phyloP scores from a whole-genome alignment of 2,888 invertebrate genomes.

The Drosophila meridionalis region DNA sequence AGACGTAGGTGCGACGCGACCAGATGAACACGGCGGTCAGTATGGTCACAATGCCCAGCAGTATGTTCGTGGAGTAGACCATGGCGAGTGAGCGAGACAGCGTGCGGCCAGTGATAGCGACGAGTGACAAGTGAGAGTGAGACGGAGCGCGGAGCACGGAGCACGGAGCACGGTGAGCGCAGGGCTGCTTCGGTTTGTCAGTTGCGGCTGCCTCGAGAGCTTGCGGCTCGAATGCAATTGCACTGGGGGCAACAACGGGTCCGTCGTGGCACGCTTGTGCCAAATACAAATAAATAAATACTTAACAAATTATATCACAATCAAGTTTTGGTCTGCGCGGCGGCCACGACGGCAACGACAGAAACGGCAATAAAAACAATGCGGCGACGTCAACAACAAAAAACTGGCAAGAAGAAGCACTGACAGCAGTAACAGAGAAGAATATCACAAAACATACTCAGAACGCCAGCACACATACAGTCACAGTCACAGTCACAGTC shows the following conservation, averaged over 20 bases:
- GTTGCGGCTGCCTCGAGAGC: not conserved
- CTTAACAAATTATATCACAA: conserved; percentile 79
- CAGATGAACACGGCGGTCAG: conserved; percentile 76
- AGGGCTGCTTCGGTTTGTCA: not conserved
- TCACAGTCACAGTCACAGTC: not conserved
- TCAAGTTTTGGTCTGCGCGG: conserved; percentile 55
- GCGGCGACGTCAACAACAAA: conserved; percentile 56
- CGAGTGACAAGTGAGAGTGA: not conserved
- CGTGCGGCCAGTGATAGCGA: conserved; percentile 23
- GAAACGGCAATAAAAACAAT: conserved; percentile 40
- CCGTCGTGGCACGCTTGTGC: conserved; percentile 60
- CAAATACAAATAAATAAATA: conserved; percentile 70
- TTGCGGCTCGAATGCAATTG: not conserved
- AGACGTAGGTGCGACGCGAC: conserved; percentile 85
- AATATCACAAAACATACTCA: conserved; percentile 24
- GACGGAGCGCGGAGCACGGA: not conserved
- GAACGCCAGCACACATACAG: conserved; percentile 11
- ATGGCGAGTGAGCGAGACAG: conserved; percentile 57
- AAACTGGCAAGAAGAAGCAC: conserved; percentile 48
- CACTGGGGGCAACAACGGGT: conserved; percentile 10
- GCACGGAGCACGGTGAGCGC: conserved; percentile 3
- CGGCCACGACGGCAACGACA: conserved; percentile 63
- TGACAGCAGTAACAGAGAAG: conserved; percentile 34
- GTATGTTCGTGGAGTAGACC: conserved; percentile 81
- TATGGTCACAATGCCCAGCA: conserved; percentile 77